Conservation (phyloP, 2,797 vertebrate species). For the Tamandua tetradactyla region DNA sequence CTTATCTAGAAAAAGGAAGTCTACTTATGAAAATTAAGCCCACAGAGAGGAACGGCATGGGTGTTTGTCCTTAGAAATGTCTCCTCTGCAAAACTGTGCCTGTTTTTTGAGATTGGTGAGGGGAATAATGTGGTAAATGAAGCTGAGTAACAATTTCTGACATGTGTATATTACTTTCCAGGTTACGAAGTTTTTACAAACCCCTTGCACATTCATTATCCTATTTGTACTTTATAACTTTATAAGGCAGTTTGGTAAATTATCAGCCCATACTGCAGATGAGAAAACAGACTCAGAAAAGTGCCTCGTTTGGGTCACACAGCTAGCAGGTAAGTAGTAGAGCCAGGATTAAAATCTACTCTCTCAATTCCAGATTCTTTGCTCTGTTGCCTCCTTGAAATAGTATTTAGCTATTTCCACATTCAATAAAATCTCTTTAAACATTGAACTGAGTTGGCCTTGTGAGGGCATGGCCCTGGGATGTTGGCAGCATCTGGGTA, state of each 20-base stretch:
- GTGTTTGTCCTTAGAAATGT: neutral
- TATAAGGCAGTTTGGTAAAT: neutral
- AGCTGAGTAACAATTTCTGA: neutral
- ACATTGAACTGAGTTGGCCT: neutral
- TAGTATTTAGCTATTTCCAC: neutral
- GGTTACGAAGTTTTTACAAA: neutral
- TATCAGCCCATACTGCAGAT: neutral
- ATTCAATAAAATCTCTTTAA: neutral
- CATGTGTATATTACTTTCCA: neutral
- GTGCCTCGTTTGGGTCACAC: neutral
- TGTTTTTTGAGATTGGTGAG: neutral
- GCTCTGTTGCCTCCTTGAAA: neutral
- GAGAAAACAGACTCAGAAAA: neutral
- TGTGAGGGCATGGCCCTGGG: neutral
- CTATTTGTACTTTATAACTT: neutral
- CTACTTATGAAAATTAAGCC: conserved; percentile 3
- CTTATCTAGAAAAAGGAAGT: conserved; percentile 58
- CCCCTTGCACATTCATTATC: neutral
- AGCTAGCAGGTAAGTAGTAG: neutral
- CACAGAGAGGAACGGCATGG: neutral
- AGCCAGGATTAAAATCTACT: neutral
- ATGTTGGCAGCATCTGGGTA: accelerated
- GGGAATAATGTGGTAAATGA: neutral
- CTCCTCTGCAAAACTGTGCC: neutral
- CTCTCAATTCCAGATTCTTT: neutral